Evolutionary conservation across 2,797 vertebrate genomes (phyloP).

Genomic region (Rhinichthys osculus): DNA sequence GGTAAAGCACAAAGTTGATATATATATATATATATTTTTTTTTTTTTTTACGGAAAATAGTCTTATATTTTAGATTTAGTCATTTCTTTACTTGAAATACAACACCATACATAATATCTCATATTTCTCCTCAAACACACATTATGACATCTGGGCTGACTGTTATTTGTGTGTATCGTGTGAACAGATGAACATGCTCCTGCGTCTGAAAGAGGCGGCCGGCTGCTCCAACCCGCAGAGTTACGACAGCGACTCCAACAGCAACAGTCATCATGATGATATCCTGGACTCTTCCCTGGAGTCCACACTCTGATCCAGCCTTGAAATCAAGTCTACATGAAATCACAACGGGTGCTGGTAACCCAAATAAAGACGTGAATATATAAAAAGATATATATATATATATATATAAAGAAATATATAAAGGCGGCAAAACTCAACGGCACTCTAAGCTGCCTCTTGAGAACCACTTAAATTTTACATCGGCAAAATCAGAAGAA

Average conservation of each 20-base stretch:
- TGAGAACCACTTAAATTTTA: constrained; percentile 61
- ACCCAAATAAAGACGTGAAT: constrained; percentile 68
- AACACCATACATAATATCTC: not conserved
- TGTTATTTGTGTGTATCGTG: constrained; percentile 62
- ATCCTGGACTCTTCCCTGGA: constrained; percentile 94
- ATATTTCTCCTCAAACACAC: not conserved
- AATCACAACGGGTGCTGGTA: constrained; percentile 82
- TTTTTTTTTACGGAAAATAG: not conserved
- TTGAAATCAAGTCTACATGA: constrained; percentile 72
- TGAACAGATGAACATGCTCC: constrained; percentile 96
- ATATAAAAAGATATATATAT: constrained; percentile 23
- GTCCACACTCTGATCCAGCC: constrained; percentile 86
- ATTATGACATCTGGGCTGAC: not conserved
- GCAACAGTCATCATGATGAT: constrained; percentile 96
- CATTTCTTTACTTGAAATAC: not conserved
- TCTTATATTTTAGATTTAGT: not conserved
- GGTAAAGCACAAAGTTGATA: not conserved
- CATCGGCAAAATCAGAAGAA: constrained; percentile 42
- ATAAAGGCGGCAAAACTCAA: constrained; percentile 44
- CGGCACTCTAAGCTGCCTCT: constrained; percentile 8
- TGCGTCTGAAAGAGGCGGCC: constrained; percentile 96
- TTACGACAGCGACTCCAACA: constrained; percentile 98
- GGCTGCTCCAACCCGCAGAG: constrained; percentile 97
- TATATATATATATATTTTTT: too few relatives aligned
- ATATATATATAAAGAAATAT: constrained; percentile 51